Evolutionary conservation across 2,113 vertebrate species (phyloP).

Genomic region (Brachypteracias leptosomus): DNA sequence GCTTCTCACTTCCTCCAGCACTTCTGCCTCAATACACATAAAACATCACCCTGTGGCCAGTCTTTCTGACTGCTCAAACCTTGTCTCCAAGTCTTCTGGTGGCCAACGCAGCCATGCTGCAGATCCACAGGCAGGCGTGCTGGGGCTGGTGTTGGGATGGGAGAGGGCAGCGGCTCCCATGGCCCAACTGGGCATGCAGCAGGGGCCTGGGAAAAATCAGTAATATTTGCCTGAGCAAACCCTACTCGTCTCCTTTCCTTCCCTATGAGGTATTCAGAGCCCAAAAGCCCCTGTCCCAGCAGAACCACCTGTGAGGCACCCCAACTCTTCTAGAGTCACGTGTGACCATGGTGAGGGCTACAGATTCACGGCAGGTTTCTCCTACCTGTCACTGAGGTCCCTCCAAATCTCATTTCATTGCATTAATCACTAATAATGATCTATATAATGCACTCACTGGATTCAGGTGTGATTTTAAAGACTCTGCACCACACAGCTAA

Average conservation of each 20-base stretch:
- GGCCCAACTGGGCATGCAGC: not conserved
- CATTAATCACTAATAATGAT: not conserved
- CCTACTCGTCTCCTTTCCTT: not conserved
- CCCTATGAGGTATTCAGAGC: not conserved
- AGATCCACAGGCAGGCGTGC: not conserved
- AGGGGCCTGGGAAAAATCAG: accelerated
- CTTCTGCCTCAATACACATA: not conserved
- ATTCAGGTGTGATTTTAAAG: not conserved
- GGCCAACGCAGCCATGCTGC: accelerated
- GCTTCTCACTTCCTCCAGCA: not conserved
- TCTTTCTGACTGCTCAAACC: not conserved
- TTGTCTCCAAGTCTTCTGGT: not conserved
- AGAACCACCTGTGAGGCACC: accelerated
- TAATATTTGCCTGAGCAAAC: not conserved
- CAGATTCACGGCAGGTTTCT: not conserved
- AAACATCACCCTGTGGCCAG: not conserved
- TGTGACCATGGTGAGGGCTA: accelerated
- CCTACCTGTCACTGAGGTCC: not conserved
- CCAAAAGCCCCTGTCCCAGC: not conserved
- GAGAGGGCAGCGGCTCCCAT: not conserved
- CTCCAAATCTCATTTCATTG: not conserved
- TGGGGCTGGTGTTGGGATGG: accelerated
- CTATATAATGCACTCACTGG: not conserved
- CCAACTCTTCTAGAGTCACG: not conserved
- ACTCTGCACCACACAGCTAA: not conserved